Evolutionary conservation across 2,113 vertebrate species (phyloP), one percentile per base, ranked within the genome.

Genomic region (Pycnonotus jocosus): DNA sequence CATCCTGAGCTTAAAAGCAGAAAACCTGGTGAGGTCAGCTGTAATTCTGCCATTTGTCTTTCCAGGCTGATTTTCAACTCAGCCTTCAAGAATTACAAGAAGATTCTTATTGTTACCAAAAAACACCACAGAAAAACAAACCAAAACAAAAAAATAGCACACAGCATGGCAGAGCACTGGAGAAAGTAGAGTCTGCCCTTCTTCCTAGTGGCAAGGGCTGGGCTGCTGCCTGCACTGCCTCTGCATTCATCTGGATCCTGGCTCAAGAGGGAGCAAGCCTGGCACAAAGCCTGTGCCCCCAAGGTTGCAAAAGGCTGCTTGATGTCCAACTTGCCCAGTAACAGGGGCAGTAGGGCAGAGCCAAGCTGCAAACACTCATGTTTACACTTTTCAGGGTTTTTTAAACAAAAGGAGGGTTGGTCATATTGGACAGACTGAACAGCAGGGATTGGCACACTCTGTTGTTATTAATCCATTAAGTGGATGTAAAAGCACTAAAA

Each of bases 201-300:
- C 37, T 72, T 48, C 58, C 40, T 18, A 10, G 76, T 61, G 33
- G 21, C 9, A 69, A 51, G 37, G 4, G 3, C 57, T 4, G 5
- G 33, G n/a, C 62, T n/a, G 24, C 22, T 88, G 66, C 48, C 35
- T 31, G 20, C 0, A 0, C 40, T 18, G 40, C 0, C 2, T 28
- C 62, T 76, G 40, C 15, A 21, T 73, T 31, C 1, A 3, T 37
- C 54, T 42, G 57, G 42, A 70, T 33, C 44, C 48, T 11, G 6
- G 45, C 40, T 17, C 2, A 0, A 0, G 2, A 5, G 0, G 28
- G 28, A 72, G 11, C 22, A 33, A 82, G 27, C 30, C 54, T 68
- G 3, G 2, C 37, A 44, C 24, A 47, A 54, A 38, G 33, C 15
- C 58, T 45, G 21, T 51, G 35, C 19, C 50, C 16, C 5, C 2